Conservation (phyloP, 2,113 vertebrate species). For the Urocolius indicus region DNA sequence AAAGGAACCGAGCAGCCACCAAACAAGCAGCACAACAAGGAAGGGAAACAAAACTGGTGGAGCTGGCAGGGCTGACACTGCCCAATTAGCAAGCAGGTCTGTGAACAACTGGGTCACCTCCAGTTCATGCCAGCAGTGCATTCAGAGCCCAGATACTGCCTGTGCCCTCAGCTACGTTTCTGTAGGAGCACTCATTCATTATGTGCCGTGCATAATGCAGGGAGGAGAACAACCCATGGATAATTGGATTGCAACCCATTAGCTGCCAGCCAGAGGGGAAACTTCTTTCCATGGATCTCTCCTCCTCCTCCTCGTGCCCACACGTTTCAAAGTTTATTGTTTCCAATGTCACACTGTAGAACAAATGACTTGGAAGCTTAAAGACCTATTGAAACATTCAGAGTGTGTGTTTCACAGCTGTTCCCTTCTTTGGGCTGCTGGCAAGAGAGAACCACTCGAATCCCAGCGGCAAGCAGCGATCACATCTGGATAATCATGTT, state of each 20-base stretch:
- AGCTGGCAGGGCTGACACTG: neutral
- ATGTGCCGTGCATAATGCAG: neutral
- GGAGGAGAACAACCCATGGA: conserved; percentile 17
- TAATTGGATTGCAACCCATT: conserved; percentile 54
- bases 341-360: conserved; percentile 21
- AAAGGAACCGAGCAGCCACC: neutral
- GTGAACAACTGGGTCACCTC: conserved; percentile 59
- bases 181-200: conserved; percentile 14
- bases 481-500: conserved; percentile 65
- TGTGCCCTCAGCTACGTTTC: conserved; percentile 17
- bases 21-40: neutral
- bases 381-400: conserved; percentile 13
- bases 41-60: neutral
- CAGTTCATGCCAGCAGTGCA: neutral
- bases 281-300: conserved; percentile 31
- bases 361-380: conserved; percentile 44
- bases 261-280: conserved; percentile 63
- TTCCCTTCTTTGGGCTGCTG: conserved; percentile 41
- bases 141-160: neutral
- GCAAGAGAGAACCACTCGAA: neutral
- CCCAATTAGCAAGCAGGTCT: conserved; percentile 54
- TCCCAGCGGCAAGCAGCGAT: conserved; percentile 51
- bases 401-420: conserved; percentile 59
- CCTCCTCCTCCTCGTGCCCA: conserved; percentile 19
- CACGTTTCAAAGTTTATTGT: conserved; percentile 3